Base-by-base conservation (phyloP, 1,140 invertebrate genomes). In the Pseudoatta argentina region DNA sequence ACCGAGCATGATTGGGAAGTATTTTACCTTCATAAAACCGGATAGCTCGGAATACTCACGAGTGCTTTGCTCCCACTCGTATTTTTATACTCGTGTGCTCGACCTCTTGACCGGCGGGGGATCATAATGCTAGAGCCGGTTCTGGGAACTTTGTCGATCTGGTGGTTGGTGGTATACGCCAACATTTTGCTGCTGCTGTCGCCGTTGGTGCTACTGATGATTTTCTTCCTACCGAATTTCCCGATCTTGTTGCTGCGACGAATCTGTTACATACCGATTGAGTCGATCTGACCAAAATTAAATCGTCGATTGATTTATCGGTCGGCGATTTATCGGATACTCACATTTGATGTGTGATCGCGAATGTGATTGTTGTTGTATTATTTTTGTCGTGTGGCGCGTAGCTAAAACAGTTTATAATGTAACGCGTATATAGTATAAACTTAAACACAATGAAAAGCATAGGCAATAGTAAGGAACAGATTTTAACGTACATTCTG, bases 241-340 rank as follows among this genome's bases (percentile, higher is more conserved):
- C 94, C 94, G 12, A 92, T 95, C 66, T 75, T 95, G 57, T 30
- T 95, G 57, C 83, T 95, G 18, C 90, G 94, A 57, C 92, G 94
- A 77, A 94, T 95, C 92, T 95, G 94, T 69, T 94, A 93, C 66
- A 95, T 95, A 64, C 94, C 94, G 2, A 93, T 95, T 18, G 94
- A 95, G 78, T 93, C 94, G 4, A 95, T 95, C 77, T 95, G 92
- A 87, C 78, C 24, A 30, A 48, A 24, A 57, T 82, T 30, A n/a
- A 48, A 61, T 34, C 61, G 57, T 10, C 30, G 30, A 48, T 53
- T 34, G 66, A 8, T 24, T 16, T 48, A 12, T 14, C 34, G 57
- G 4, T 77, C 34, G 21, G 27, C 21, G 21, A 44, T 44, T 34
- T 44, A 48, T 63, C 18, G 39, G n/a, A 44, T 69, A 10, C 24